Conservation (phyloP, 2,888 invertebrate species). For the Scaptomyza tumidula region DNA sequence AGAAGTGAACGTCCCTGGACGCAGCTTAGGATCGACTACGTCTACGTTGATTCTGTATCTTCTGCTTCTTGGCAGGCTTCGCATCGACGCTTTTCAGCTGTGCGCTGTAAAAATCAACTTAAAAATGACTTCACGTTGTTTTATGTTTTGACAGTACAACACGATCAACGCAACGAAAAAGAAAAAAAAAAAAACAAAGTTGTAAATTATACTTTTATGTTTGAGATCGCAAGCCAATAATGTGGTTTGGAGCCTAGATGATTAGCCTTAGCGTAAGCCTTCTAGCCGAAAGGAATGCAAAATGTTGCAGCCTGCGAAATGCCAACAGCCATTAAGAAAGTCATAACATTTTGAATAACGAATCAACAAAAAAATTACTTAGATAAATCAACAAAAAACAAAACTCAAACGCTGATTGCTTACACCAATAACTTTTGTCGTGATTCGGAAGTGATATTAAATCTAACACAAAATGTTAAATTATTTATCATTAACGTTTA, state of each 20-base stretch:
- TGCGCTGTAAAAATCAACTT: conserved; percentile 75
- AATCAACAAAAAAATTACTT: conserved; percentile 20
- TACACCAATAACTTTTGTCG: not conserved
- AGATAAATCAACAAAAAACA: not conserved
- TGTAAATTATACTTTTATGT: conserved; percentile 82
- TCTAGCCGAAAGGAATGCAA: conserved; percentile 15
- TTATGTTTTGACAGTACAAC: conserved; percentile 64
- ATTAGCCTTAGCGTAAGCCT: conserved; percentile 21
- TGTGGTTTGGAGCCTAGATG: conserved; percentile 22
- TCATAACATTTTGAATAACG: conserved; percentile 14
- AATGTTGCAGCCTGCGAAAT: conserved; percentile 12
- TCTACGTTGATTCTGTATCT: not conserved
- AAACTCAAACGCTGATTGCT: conserved; percentile 13
- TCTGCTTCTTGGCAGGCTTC: conserved; percentile 11
- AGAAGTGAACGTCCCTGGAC: conserved; percentile 26
- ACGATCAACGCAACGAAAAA: not conserved
- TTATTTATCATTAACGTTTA: not conserved
- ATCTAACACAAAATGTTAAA: not conserved
- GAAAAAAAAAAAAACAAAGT: conserved; percentile 69
- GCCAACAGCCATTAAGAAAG: conserved; percentile 17
- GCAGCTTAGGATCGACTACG: conserved; percentile 39
- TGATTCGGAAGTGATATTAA: too few relatives aligned
- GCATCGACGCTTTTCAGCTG: conserved; percentile 41
- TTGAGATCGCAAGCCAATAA: conserved; percentile 68
- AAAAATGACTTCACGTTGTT: conserved; percentile 74